Conservation (phyloP, 1,140 invertebrate species). For the Tenebrio molitor region DNA sequence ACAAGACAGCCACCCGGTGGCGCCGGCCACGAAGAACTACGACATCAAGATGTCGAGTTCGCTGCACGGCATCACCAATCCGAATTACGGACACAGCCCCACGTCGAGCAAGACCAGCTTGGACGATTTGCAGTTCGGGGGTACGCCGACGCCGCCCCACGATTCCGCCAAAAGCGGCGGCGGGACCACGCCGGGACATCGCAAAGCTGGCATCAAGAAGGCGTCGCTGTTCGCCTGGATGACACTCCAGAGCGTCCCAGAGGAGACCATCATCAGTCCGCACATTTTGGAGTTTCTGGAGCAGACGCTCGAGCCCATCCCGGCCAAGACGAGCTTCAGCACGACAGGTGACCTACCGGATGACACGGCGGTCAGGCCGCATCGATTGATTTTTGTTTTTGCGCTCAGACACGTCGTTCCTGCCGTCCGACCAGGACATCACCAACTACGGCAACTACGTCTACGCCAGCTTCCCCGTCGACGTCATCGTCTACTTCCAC, state of each 20-base stretch:
- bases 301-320: conserved; percentile 94
- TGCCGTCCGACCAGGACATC: conserved; percentile 69
- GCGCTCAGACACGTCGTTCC: conserved; percentile 60
- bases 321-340: conserved; percentile 72
- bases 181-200: conserved; percentile 48
- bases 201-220: conserved; percentile 84
- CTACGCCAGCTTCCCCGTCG: conserved; percentile 96
- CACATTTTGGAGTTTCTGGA: conserved; percentile 95
- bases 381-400: conserved; percentile 40
- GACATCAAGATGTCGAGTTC: conserved; percentile 60
- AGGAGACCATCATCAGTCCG: conserved; percentile 95
- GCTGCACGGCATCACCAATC: conserved; percentile 64
- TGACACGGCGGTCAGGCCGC: too few relatives aligned
- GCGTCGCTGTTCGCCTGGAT: conserved; percentile 96
- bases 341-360: conserved; percentile 54
- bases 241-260: conserved; percentile 94
- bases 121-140: conserved; percentile 59
- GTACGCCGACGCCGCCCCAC: conserved; percentile 50
- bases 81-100: conserved; percentile 58
- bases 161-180: conserved; percentile 14
- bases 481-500: conserved; percentile 98
- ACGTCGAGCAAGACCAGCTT: conserved; percentile 52
- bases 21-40: conserved; percentile 48
- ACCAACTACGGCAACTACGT: conserved; percentile 82
- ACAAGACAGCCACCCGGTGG: conserved; percentile 57